Evolutionary conservation across 2,113 vertebrate genomes (phyloP), one percentile per base, ranked within the genome.

Genomic region (Polyodon spathula): DNA sequence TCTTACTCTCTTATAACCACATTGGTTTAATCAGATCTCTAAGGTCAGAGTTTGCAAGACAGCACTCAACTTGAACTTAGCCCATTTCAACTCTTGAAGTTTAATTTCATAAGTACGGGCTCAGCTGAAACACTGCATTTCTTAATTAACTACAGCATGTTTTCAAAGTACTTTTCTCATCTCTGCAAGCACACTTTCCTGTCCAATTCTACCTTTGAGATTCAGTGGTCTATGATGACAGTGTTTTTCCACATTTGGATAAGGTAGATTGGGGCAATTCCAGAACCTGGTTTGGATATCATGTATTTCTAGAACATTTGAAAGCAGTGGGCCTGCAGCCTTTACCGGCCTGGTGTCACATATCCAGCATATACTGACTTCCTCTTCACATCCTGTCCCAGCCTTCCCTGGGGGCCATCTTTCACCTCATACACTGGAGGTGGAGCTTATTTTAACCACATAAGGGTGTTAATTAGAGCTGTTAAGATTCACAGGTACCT

Each of bases 211-310:
- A 65, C 50, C n/a, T 38, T 44, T n/a, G 11, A 60, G 44, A 40
- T 58, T 63, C 52, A 46, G 37, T 40, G 55, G 37, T 43, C 53
- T 63, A 56, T 63, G 50, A 52, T 46, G 38, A 61, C 60, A 40
- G 48, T 42, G 39, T n/a, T 58, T 40, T 53, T 43, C 6, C 44
- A 58, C 2, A 27, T 27, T 27, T 27, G 27, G 27, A 3, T 2
- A 2, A 27, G 27, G 27, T 27, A 27, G 27, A 27, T 27, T 27
- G 27, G 27, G 27, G 59, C 58, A 54, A 27, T 57, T 46, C 57
- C 57, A 3, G 27, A 27, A 27, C 3, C 27, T 27, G 27, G 27
- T 27, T 27, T 27, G 27, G 27, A 3, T 27, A 27, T 27, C 1
- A 27, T 27, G 27, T 27, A 27, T 27, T 27, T 27, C 27, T 27